phyloP scores from a whole-genome alignment of 1,140 invertebrate genomes.

The Ganaspis sp. region DNA sequence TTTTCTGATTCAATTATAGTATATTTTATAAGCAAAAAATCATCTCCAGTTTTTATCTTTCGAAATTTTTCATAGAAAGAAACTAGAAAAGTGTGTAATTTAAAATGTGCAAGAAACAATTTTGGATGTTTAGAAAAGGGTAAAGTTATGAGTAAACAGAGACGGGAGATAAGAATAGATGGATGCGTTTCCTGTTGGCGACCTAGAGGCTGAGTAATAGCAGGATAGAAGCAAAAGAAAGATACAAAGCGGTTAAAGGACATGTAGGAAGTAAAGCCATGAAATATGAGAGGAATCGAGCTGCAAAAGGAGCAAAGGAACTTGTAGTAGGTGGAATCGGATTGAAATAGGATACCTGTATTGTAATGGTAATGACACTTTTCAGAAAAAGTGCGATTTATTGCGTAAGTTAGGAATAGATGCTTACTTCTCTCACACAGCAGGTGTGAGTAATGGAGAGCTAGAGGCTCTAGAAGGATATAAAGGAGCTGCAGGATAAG shows the following conservation, averaged over 20 bases:
- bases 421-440: background rate
- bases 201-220: constrained; percentile 12
- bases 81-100: too few species aligned
- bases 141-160: background rate
- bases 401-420: background rate
- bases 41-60: too few species aligned
- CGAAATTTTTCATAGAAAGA: background rate
- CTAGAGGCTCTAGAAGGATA: constrained; percentile 1
- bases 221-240: constrained; percentile 8
- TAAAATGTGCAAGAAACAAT: too few species aligned
- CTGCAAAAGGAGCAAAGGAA: background rate
- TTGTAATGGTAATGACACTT: constrained; percentile 7
- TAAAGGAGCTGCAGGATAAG: constrained; percentile 12
- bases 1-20: too few species aligned
- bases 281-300: constrained; percentile 26
- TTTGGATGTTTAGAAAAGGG: background rate
- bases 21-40: too few species aligned
- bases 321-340: constrained; percentile 28
- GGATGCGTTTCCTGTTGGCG: background rate
- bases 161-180: background rate
- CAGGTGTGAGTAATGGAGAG: constrained; percentile 18
- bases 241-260: constrained; percentile 19
- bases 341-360: constrained; percentile 22
- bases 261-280: constrained; percentile 23
- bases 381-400: background rate